Percentiles rank a stretch among this genome's conserved stretches.
These are phyloP conservation scores for Orchesellides sinensis DNA, from an alignment of 2,888 invertebrate genomes.

Conservation along the genomic window DNA sequence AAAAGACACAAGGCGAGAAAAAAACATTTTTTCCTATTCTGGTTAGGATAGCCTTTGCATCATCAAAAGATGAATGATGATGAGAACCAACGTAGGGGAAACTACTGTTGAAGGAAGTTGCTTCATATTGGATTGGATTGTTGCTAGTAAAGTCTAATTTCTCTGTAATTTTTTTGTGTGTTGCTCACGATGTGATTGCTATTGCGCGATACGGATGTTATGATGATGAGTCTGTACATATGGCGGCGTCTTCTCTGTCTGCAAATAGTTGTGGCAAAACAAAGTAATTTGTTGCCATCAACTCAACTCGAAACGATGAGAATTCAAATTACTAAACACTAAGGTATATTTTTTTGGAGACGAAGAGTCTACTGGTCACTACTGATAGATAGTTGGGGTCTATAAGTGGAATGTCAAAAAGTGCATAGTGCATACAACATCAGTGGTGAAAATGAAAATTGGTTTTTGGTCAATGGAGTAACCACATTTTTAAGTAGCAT, in stretches of 20 bases:
- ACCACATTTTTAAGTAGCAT: too few species aligned
- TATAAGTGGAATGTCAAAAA: background rate
- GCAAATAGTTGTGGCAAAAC: background rate
- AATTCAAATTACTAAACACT: too few species aligned
- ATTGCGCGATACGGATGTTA: background rate
- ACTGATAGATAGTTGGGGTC: too few species aligned
- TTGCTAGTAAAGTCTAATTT: background rate
- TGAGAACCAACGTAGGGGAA: constrained; percentile 5
- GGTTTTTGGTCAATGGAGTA: background rate
- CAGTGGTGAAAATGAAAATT: too few species aligned
- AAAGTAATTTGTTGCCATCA: background rate
- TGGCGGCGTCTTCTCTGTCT: background rate
- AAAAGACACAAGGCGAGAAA: constrained; percentile 6
- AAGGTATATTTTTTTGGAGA: too few species aligned
- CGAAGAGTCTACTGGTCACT: too few species aligned
- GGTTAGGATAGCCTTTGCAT: background rate
- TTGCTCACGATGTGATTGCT: background rate
- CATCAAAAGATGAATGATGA: constrained; percentile 23
- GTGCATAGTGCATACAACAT: too few species aligned
- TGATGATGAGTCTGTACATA: background rate
- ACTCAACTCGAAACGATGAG: too few species aligned
- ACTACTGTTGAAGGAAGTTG: constrained; percentile 37
- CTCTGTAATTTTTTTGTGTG: background rate
- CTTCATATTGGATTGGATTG: too few species aligned
- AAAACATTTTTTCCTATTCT: background rate